Conservation (phyloP, 2,113 vertebrate species). For the Rhinoptilus africanus region DNA sequence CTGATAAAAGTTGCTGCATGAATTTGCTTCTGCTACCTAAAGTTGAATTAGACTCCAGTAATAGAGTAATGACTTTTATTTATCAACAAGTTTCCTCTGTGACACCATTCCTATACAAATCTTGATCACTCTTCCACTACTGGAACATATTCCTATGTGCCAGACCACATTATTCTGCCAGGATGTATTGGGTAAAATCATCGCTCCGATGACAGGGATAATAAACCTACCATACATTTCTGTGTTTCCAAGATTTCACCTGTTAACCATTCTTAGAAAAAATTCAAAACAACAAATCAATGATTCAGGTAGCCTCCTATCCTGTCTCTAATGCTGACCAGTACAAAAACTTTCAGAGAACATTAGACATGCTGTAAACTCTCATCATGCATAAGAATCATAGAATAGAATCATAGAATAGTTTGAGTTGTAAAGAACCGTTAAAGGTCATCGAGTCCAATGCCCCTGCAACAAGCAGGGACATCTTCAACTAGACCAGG, state of each 20-base stretch:
- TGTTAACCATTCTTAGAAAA: neutral
- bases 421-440: neutral
- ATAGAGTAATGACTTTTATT: neutral
- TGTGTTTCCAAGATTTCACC: neutral
- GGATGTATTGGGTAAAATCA: neutral
- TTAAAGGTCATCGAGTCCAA: neutral
- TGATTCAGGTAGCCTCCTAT: neutral
- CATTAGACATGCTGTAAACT: neutral
- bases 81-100: neutral
- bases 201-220: neutral
- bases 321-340: neutral
- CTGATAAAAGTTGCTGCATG: neutral
- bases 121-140: neutral
- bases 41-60: neutral
- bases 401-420: neutral
- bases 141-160: neutral
- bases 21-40: neutral
- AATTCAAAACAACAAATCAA: neutral
- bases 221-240: neutral
- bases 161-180: neutral
- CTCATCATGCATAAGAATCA: neutral
- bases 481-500: neutral
- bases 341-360: neutral
- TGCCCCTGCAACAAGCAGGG: neutral
- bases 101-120: neutral